Percentiles rank a stretch among this genome's conserved stretches.
Conservation (phyloP, 2,113 vertebrate genomes). For the Girardinichthys multiradiatus region DNA sequence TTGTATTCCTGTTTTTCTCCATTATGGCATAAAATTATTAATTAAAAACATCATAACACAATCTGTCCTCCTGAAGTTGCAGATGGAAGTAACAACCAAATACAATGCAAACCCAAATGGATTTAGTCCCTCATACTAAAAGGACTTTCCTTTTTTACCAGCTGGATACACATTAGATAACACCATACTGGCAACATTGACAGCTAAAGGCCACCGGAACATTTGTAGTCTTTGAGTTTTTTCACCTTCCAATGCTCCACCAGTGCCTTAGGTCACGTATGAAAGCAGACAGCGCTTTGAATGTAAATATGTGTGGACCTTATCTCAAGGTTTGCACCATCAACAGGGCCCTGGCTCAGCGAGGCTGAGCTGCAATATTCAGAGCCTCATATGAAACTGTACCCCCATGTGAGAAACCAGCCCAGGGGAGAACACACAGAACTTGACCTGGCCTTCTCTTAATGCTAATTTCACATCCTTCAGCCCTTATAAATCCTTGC, state of each 20-base stretch:
- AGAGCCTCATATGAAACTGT: slow-evolving; percentile 47
- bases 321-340: slow-evolving; percentile 42
- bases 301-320: slow-evolving; percentile 52
- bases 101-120: slow-evolving; percentile 24
- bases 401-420: slow-evolving; percentile 32
- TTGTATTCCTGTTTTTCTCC: neutral
- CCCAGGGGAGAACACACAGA: slow-evolving; percentile 41
- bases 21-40: neutral
- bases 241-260: slow-evolving; percentile 34
- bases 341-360: slow-evolving; percentile 27
- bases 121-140: slow-evolving; percentile 34
- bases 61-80: slow-evolving; percentile 3
- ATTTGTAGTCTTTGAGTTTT: slow-evolving; percentile 14
- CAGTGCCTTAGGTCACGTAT: slow-evolving; percentile 24
- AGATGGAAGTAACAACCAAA: slow-evolving; percentile 27
- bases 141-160: slow-evolving; percentile 8
- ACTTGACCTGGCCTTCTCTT: slow-evolving; percentile 60
- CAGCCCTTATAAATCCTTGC: slow-evolving; percentile 45
- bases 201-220: slow-evolving; percentile 33
- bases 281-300: slow-evolving; percentile 30
- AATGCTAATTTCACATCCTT: slow-evolving; percentile 54
- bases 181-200: slow-evolving; percentile 19
- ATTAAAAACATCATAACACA: neutral
- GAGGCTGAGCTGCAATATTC: slow-evolving; percentile 49
- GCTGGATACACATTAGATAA: slow-evolving; percentile 30